A percentile compares a stretch with the other conserved stretches of the same genome.
phyloP scores from a whole-genome alignment of 2,888 invertebrate genomes.

The Alsophila aescularia region DNA sequence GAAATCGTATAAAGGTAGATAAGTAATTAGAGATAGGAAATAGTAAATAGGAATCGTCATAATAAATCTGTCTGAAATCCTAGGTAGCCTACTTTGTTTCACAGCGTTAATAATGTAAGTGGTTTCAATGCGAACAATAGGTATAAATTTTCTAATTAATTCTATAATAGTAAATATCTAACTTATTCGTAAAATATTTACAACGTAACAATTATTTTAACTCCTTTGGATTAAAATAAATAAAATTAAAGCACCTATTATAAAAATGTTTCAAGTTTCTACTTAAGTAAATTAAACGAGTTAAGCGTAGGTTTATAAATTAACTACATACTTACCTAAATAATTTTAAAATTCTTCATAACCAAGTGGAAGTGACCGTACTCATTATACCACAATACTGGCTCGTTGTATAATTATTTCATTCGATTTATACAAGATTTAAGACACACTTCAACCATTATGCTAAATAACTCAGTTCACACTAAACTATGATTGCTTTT shows the following conservation, averaged over 20 bases:
- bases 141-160: conserved; percentile 29
- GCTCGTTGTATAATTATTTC: conserved; percentile 71
- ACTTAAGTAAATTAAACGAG: conserved; percentile 37
- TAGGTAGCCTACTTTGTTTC: conserved; percentile 24
- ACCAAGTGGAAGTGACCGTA: conserved; percentile 57
- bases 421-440: conserved; percentile 53
- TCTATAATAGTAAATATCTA: conserved; percentile 42
- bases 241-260: conserved; percentile 38
- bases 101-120: conserved; percentile 22
- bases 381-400: conserved; percentile 50
- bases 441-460: conserved; percentile 56
- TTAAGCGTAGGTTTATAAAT: conserved; percentile 39
- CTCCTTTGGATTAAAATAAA: conserved; percentile 32
- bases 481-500: conserved; percentile 61
- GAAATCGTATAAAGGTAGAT: conserved; percentile 4
- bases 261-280: conserved; percentile 24
- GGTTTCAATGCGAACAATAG: conserved; percentile 31
- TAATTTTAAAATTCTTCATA: conserved; percentile 44
- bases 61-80: conserved; percentile 20
- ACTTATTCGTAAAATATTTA: conserved; percentile 53
- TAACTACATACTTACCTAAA: conserved; percentile 37
- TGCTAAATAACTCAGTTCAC: conserved; percentile 45
- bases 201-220: conserved; percentile 51
- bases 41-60: too few relatives aligned
- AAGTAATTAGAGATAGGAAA: too few relatives aligned